Conservation (phyloP, 2,113 vertebrate genomes). For the Tachysurus vachellii region DNA sequence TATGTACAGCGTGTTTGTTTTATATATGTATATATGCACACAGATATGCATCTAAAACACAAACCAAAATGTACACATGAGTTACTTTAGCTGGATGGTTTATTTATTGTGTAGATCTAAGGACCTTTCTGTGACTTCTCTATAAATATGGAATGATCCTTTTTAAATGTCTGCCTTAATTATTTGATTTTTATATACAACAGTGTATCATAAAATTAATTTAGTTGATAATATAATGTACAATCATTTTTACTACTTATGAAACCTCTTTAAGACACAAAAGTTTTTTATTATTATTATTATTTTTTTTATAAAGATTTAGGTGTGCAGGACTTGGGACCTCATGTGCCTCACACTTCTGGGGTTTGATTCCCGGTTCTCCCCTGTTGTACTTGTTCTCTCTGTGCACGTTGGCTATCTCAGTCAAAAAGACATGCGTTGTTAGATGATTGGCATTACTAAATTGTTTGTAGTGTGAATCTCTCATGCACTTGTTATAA, state of each 20-base stretch:
- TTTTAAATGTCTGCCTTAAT: slow-evolving; percentile 5
- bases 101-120: not conserved
- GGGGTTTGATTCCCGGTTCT: too few species aligned
- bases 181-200: not conserved
- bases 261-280: not conserved
- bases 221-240: not conserved
- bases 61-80: not conserved
- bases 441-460: too few species aligned
- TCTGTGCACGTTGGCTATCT: too few species aligned
- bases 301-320: not conserved
- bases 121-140: not conserved
- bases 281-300: too few species aligned
- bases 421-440: too few species aligned
- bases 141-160: not conserved
- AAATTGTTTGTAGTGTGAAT: not conserved
- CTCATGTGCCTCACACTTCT: too few species aligned
- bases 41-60: not conserved
- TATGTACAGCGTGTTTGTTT: not conserved
- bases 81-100: not conserved
- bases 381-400: too few species aligned
- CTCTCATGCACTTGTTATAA: not conserved
- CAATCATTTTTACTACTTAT: not conserved
- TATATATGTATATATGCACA: not conserved
- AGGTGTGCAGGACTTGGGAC: not conserved
- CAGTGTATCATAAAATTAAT: not conserved